A percentile compares a stretch with the other conserved stretches of the same genome.
These are phyloP conservation scores for Anseranas semipalmata DNA, from an alignment of 2,113 vertebrate genomes.

Conservation along the genomic window DNA sequence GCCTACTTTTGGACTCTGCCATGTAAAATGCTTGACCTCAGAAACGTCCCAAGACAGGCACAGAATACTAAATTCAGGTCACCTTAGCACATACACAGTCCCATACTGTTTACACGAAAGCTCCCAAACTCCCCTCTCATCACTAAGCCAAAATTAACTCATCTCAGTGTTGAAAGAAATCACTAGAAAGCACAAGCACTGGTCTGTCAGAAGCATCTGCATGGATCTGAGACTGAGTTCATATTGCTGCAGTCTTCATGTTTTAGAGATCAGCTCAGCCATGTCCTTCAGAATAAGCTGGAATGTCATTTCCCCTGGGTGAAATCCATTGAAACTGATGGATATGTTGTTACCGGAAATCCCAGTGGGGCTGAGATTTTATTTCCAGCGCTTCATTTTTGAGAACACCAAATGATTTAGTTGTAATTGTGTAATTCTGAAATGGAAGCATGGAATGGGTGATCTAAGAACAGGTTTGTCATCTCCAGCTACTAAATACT, in stretches of 20 bases:
- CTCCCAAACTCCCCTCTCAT: not conserved
- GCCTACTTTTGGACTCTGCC: not conserved
- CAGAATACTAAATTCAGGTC: not conserved
- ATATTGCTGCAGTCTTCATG: not conserved
- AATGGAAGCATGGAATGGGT: not conserved
- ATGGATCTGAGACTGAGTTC: not conserved
- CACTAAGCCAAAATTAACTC: not conserved
- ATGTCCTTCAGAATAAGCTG: not conserved
- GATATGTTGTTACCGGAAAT: not conserved
- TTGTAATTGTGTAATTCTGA: not conserved
- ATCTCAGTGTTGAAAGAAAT: not conserved
- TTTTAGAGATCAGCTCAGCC: not conserved
- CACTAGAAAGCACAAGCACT: not conserved
- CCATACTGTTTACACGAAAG: not conserved
- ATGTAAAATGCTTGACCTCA: not conserved
- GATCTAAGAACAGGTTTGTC: conserved; percentile 1
- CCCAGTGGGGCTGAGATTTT: not conserved
- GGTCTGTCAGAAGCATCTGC: not conserved
- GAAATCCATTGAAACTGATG: not conserved
- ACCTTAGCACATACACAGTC: not conserved
- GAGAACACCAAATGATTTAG: not conserved
- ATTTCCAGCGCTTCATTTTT: not conserved
- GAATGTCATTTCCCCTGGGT: conserved; percentile 13
- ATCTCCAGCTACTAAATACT: not conserved
- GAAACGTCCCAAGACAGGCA: not conserved